These are phyloP conservation scores for Anadara kagoshimensis DNA, from an alignment of 1,140 invertebrate species.

Conservation along the genomic window DNA sequence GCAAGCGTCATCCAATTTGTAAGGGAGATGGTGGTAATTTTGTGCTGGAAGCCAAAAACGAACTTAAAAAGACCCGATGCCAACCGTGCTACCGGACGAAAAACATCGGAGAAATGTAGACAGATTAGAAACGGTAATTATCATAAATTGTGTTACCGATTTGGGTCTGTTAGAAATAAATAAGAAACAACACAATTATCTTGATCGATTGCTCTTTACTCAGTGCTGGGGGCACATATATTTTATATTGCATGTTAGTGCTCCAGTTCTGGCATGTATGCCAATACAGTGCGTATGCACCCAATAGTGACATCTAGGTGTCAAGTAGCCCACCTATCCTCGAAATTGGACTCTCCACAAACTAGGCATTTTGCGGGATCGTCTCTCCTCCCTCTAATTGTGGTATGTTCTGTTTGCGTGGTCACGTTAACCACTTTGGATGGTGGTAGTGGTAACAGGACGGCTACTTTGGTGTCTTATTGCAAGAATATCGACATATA, in stretches of 20 bases:
- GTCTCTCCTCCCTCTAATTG: too few relatives aligned
- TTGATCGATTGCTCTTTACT: neutral
- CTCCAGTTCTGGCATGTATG: neutral
- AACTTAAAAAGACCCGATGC: neutral
- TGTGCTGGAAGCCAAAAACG: constrained; percentile 8
- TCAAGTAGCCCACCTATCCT: neutral
- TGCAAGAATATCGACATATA: too few relatives aligned
- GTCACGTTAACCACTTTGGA: too few relatives aligned
- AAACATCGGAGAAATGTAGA: constrained; percentile 5
- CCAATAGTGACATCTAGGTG: neutral
- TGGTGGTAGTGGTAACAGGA: too few relatives aligned
- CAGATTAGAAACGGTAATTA: constrained; percentile 13
- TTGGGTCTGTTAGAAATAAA: too few relatives aligned
- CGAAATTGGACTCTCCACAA: neutral
- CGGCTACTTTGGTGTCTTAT: too few relatives aligned
- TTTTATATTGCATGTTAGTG: neutral
- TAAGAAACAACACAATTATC: too few relatives aligned
- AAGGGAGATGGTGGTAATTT: constrained; percentile 24
- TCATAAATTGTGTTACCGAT: too few relatives aligned
- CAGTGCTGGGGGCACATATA: neutral
- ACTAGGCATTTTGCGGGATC: neutral
- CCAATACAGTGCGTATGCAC: neutral
- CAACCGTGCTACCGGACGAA: neutral
- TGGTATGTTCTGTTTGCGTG: too few relatives aligned
- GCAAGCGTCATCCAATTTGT: neutral